Base-by-base conservation (phyloP, 2,797 vertebrate species). In the Tragopan temminckii region DNA sequence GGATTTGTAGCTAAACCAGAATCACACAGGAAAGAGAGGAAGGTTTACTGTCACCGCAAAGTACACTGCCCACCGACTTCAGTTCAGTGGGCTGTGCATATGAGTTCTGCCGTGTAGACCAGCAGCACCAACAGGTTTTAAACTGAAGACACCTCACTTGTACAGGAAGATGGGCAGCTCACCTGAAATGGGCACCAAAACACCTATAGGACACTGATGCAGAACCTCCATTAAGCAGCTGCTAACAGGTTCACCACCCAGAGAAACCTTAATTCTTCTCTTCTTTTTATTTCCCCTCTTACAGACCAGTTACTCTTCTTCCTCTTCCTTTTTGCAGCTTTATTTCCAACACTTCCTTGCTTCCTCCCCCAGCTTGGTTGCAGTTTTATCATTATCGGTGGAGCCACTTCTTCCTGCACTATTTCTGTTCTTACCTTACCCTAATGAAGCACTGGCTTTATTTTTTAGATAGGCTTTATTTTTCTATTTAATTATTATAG, bases 1-100 rank as follows among this genome's bases (percentile, higher is more conserved):
- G 7, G 19, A 50, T 88, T 69, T 88, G 18, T 42, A 79, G 35
- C 12, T 35, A 79, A 69, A 16, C 9, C 18, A 14, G 3, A 18
- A 78, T 13, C 1, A 0, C 1, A 7, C 0, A 52, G 53, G 16
- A 19, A 3, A 18, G 9, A 46, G 16, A 67, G 25, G 9, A 31
- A 86, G 25, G 9, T 29, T 72, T n/a, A 4, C 20, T 43, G 42
- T 4, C 18, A 3, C 17, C 78, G 50, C 40, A 68, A 35, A 80
- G 20, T 36, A n/a, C 8, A 1, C 1, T 29, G 1, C 13, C 20
- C 58, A 18, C 33, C 38, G 69, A 48, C 45, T 87, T 82, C 52
- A 48, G 21, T 43, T 83, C 89, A 8, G 36, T 71, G 45, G 45
- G 50, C 46, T 79, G 16, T 17, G 24, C 17, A 78, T n/a, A 42